Conservation (phyloP, 2,113 vertebrate species). For the Mustelus asterias region DNA sequence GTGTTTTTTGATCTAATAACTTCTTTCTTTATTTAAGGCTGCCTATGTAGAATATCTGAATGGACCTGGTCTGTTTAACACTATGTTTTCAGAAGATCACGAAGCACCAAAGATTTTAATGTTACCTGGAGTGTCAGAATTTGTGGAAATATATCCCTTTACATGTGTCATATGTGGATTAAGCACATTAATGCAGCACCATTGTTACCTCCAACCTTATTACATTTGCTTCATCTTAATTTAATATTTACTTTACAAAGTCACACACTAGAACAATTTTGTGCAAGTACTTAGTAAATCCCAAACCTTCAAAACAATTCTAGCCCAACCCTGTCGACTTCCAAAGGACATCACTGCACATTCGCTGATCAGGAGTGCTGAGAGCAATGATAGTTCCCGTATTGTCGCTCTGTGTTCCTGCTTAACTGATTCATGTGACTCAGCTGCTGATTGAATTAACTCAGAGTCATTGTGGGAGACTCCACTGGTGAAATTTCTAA, state of each 20-base stretch:
- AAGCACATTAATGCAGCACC: neutral
- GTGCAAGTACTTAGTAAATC: neutral
- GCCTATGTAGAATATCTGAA: constrained; percentile 80
- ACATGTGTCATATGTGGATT: neutral
- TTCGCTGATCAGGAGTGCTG: neutral
- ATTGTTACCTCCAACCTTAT: neutral
- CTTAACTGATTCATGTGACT: neutral
- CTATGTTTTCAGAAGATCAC: constrained; percentile 66
- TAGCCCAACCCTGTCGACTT: neutral
- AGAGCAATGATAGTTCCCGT: neutral
- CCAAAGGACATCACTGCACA: neutral
- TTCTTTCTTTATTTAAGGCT: constrained; percentile 55
- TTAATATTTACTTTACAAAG: neutral
- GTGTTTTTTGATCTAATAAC: neutral
- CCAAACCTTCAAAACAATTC: neutral
- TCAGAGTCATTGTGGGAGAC: neutral
- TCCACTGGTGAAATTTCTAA: neutral
- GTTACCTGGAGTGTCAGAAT: constrained; percentile 57
- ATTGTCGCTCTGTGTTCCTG: neutral
- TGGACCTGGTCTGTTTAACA: constrained; percentile 66
- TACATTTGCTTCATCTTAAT: neutral
- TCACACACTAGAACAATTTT: neutral
- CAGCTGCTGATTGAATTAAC: neutral
- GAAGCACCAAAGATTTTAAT: constrained; percentile 59
- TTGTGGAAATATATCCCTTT: constrained; percentile 80